phyloP scores from a whole-genome alignment of 2,888 invertebrate genomes.

The Calephelis perditalis region DNA sequence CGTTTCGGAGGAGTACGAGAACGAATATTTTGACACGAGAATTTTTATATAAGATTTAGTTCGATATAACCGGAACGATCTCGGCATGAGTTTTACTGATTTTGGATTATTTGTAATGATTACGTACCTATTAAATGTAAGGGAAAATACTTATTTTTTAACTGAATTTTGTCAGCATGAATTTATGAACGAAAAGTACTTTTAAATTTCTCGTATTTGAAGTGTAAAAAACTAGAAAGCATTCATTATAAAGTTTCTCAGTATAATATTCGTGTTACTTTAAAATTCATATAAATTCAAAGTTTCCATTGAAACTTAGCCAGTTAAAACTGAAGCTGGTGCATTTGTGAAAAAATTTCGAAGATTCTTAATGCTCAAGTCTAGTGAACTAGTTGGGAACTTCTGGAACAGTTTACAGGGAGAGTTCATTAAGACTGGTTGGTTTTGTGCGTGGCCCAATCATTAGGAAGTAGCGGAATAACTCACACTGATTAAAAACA shows the following conservation, averaged over 20 bases:
- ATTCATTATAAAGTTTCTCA: slow-evolving; percentile 11
- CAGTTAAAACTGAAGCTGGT: slow-evolving; percentile 30
- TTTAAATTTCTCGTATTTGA: no score
- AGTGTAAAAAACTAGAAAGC: not conserved
- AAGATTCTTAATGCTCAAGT: slow-evolving; percentile 53
- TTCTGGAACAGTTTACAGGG: slow-evolving; percentile 59
- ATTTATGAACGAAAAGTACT: no score
- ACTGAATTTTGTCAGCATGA: no score
- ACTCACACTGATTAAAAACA: not conserved
- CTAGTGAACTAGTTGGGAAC: slow-evolving; percentile 56
- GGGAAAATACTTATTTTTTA: no score
- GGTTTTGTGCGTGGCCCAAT: slow-evolving; percentile 44
- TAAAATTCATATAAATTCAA: slow-evolving; percentile 18
- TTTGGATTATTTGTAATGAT: no score
- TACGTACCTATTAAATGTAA: no score
- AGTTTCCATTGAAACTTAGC: slow-evolving; percentile 28
- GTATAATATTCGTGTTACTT: slow-evolving; percentile 24
- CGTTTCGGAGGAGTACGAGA: no score
- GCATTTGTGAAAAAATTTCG: slow-evolving; percentile 42
- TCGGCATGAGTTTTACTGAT: no score
- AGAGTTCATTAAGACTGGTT: slow-evolving; percentile 66
- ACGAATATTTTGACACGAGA: no score
- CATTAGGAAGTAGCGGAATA: slow-evolving; percentile 21
- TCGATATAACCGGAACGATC: no score
- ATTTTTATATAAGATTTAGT: no score